Evolutionary conservation across 1,140 invertebrate genomes (phyloP), one percentile per base, ranked within the genome.

Genomic region (Maniola jurtina): DNA sequence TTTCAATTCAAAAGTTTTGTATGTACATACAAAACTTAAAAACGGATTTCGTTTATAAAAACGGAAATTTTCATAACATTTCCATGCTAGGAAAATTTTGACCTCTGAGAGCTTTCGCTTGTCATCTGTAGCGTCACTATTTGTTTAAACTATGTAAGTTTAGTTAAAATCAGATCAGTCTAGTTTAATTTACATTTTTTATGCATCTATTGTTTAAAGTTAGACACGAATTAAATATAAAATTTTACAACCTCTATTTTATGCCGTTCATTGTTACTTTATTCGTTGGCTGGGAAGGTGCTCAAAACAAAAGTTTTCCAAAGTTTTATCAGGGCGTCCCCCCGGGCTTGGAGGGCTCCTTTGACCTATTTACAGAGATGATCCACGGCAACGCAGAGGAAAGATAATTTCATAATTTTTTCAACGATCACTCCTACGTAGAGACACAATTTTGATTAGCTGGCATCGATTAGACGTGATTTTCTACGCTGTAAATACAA

Each of bases 291-390:
- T 72, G 57, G 67, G 67, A 79, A 83, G 86, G 83, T 84, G 80
- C 79, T 80, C 84, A 83, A 84, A 86, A 88, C 84, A 88, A 88
- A 88, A 88, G 84, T 88, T 88, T 79, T 35, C 42, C 69, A 59
- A 84, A 86, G 80, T 86, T 84, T 86, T 88, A 86, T 88, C 80
- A 83, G 66, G 74, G 76, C 72, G 63, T 74, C 79, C 79, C 83
- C 72, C 73, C 50, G 69, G 72, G 71, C 72, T 65, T 40, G 36
- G 61, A 71, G 76, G 80, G 72, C 70, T 77, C 77, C 76, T 77
- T 77, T 86, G 82, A 86, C 86, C 84, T 80, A 85, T 86, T 86
- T 86, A 80, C 74, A 66, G 67, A 75, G 79, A 82, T 83, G 77
- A 81, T 81, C 73, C 71, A 76, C 60, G 68, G 59, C 34, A 35